phyloP scores from a whole-genome alignment of 2,888 invertebrate species.

The Idaea straminata region DNA sequence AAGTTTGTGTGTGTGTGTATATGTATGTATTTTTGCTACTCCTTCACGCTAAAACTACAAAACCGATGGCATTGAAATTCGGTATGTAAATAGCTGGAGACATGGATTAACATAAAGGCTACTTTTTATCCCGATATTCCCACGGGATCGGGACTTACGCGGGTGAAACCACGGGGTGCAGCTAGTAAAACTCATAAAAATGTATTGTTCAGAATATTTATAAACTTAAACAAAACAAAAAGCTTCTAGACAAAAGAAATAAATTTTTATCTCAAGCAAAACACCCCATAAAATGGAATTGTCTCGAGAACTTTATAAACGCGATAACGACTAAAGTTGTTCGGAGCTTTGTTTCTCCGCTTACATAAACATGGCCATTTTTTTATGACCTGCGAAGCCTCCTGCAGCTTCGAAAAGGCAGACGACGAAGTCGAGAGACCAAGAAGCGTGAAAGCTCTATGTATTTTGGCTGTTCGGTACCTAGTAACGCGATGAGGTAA shows the following conservation, averaged over 20 bases:
- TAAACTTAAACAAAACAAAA: slow-evolving; percentile 51
- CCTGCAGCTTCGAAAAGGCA: slow-evolving; percentile 13
- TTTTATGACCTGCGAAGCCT: slow-evolving; percentile 37
- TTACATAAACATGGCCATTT: slow-evolving; percentile 68
- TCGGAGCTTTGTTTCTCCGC: slow-evolving; percentile 70
- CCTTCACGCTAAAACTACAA: no score
- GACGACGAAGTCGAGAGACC: slow-evolving; percentile 29
- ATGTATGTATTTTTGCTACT: no score
- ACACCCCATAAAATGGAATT: slow-evolving; percentile 78
- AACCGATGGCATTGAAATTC: no score
- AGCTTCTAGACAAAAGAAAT: slow-evolving; percentile 67
- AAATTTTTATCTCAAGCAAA: slow-evolving; percentile 76
- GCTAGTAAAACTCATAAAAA: neutral
- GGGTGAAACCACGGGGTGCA: no score
- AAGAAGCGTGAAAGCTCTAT: slow-evolving; percentile 49
- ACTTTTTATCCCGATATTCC: no score
- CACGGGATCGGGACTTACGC: no score
- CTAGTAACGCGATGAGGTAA: slow-evolving; percentile 72
- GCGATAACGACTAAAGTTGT: slow-evolving; percentile 79
- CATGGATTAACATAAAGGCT: no score
- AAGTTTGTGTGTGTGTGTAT: no score
- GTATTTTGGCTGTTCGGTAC: slow-evolving; percentile 56
- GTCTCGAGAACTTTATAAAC: slow-evolving; percentile 78
- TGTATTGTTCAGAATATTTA: slow-evolving; percentile 26
- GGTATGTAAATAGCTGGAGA: no score